Conservation (phyloP, 1,140 invertebrate genomes). For the Atta cephalotes region DNA sequence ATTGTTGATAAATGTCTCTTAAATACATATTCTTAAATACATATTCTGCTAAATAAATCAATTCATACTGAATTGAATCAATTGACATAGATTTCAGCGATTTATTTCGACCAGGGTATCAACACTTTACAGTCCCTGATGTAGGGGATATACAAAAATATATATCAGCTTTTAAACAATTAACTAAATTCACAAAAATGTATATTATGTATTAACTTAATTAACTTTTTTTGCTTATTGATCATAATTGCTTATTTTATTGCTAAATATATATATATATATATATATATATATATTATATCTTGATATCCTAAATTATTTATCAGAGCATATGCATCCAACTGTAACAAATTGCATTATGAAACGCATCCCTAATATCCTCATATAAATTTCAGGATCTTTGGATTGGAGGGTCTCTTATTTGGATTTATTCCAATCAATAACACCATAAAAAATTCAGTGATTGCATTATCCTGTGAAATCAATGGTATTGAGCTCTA, state of each 20-base stretch:
- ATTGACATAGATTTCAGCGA: too few species aligned
- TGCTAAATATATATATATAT: not conserved
- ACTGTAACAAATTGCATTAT: not conserved
- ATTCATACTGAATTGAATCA: too few species aligned
- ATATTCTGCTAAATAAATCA: too few species aligned
- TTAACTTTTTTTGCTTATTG: not conserved
- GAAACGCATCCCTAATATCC: not conserved
- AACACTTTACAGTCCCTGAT: too few species aligned
- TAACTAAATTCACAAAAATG: too few species aligned
- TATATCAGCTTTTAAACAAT: too few species aligned
- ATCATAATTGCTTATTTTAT: not conserved
- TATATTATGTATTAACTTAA: too few species aligned
- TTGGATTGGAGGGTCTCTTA: not conserved
- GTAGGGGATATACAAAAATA: too few species aligned
- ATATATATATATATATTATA: too few species aligned
- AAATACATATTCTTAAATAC: too few species aligned
- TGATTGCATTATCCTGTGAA: not conserved
- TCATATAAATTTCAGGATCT: not conserved
- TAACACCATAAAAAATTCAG: not conserved
- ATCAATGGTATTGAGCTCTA: constrained; percentile 3
- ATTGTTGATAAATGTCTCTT: too few species aligned
- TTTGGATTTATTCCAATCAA: constrained; percentile 9
- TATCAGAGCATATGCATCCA: constrained; percentile 9
- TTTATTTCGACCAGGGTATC: too few species aligned
- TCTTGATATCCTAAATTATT: not conserved